These are phyloP conservation scores for Panthera tigris DNA, from an alignment of 2,113 vertebrate genomes.

Conservation along the genomic window DNA sequence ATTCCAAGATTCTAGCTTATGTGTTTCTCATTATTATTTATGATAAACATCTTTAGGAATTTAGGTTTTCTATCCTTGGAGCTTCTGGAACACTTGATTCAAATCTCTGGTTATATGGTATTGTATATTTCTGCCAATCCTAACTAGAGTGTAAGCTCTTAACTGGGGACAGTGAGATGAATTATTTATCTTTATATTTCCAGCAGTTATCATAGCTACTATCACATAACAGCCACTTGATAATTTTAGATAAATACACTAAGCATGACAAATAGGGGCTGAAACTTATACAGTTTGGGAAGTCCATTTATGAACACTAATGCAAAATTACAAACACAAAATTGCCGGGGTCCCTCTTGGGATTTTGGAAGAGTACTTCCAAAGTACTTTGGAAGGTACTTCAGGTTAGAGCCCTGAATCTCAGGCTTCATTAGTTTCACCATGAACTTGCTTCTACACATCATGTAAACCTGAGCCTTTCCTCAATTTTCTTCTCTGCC, in stretches of 20 bases:
- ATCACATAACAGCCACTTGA: not conserved
- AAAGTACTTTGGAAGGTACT: no score
- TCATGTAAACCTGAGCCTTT: not conserved
- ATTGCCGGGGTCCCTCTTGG: not conserved
- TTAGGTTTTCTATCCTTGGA: not conserved
- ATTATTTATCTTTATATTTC: not conserved
- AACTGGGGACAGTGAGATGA: not conserved
- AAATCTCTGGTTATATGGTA: not conserved
- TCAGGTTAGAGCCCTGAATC: not conserved
- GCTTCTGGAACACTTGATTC: not conserved
- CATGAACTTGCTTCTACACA: rapidly evolving
- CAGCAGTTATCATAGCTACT: not conserved
- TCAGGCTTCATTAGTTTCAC: not conserved
- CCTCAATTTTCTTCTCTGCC: not conserved
- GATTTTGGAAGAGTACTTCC: not conserved
- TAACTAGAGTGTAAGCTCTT: not conserved
- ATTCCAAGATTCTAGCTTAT: slow-evolving; percentile 22
- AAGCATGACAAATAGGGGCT: not conserved
- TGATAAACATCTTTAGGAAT: not conserved
- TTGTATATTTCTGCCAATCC: not conserved
- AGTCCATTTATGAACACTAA: not conserved
- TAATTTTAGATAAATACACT: not conserved
- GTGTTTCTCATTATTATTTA: not conserved
- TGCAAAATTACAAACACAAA: not conserved
- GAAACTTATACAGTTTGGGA: not conserved